A percentile compares a stretch with the other conserved stretches of the same genome.
phyloP scores from a whole-genome alignment of 2,113 vertebrate species.

The Parotia lawesii region DNA sequence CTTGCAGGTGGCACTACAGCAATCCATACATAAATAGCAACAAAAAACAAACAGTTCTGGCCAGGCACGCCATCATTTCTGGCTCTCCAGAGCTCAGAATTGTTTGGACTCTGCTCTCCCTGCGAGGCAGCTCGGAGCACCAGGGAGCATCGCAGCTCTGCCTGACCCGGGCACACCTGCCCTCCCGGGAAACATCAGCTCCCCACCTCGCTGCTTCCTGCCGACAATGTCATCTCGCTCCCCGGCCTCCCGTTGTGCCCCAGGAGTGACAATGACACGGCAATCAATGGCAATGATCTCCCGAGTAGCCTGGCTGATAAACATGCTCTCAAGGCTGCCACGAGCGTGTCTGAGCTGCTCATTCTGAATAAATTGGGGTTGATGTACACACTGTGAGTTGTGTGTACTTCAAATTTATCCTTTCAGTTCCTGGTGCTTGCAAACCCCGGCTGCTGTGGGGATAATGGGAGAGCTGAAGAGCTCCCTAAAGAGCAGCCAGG shows the following conservation, averaged over 20 bases:
- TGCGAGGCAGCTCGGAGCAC: neutral
- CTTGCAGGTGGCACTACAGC: neutral
- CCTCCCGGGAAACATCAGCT: neutral
- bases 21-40: neutral
- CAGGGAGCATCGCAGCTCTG: neutral
- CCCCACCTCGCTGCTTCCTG: neutral
- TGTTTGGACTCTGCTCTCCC: too few relatives aligned
- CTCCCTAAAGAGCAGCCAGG: neutral
- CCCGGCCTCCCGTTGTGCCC: neutral
- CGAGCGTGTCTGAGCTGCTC: neutral
- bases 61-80: neutral
- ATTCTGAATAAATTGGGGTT: constrained; percentile 15
- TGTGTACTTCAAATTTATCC: neutral
- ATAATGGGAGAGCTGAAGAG: neutral
- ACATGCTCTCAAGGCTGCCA: neutral
- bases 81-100: neutral
- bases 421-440: neutral
- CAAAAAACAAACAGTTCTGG: neutral
- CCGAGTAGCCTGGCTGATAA: constrained; percentile 26
- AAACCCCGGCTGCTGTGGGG: neutral
- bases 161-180: neutral
- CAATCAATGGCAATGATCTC: constrained; percentile 54
- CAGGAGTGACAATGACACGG: constrained; percentile 40
- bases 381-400: neutral
- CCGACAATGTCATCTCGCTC: neutral